phyloP scores from a whole-genome alignment of 2,113 vertebrate genomes.

The Phylloscopus whistleri region DNA sequence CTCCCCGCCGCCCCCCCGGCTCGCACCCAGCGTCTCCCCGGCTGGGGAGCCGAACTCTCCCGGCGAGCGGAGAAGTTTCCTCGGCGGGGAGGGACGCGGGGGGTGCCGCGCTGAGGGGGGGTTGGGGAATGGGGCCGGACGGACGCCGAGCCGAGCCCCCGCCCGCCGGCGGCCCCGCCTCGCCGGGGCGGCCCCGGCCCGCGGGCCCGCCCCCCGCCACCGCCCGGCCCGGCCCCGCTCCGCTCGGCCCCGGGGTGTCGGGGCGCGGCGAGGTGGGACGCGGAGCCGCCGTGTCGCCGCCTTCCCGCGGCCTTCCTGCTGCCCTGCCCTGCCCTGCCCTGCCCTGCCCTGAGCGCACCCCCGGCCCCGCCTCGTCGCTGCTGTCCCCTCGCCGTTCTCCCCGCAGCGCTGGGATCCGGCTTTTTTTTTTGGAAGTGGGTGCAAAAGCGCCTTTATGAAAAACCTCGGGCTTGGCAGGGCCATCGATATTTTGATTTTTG shows the following conservation, averaged over 20 bases:
- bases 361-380: not conserved
- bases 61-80: conserved; percentile 53
- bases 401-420: not conserved
- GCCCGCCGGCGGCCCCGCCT: not conserved
- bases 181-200: not conserved
- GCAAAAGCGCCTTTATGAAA: not conserved
- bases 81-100: not conserved
- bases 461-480: not conserved
- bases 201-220: too few species aligned
- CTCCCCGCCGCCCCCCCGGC: not conserved
- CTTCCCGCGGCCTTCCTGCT: not conserved
- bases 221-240: too few species aligned
- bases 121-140: not conserved
- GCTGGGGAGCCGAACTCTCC: not conserved
- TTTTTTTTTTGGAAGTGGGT: not conserved
- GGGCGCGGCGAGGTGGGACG: not conserved
- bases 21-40: not conserved
- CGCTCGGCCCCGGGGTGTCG: not conserved
- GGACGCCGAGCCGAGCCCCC: conserved; percentile 19
- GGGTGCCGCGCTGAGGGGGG: conserved; percentile 5
- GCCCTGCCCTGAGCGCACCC: not conserved
- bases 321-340: not conserved
- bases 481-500: not conserved
- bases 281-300: not conserved
- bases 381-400: not conserved